Percentiles rank a stretch among this genome's conserved stretches.
Conservation (phyloP, 2,797 vertebrate species). For the Macropus fuliginosus region DNA sequence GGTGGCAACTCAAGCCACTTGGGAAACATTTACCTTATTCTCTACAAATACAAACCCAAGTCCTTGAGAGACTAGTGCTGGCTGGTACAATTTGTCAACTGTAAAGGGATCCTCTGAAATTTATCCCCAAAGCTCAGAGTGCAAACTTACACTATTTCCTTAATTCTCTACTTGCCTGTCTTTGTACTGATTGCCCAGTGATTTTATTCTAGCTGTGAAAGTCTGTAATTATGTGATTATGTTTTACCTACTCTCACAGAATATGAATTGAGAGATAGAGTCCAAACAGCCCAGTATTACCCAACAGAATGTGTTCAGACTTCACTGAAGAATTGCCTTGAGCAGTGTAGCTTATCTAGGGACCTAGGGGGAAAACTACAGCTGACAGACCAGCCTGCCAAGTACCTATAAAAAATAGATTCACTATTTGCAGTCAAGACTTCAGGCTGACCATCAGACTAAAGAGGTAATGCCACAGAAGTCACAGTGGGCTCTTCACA, state of each 20-base stretch:
- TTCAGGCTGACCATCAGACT: background rate
- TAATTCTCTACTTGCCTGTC: background rate
- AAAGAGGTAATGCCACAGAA: background rate
- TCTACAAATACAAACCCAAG: background rate
- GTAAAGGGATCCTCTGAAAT: background rate
- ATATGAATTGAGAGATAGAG: conserved; percentile 7
- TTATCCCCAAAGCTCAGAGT: background rate
- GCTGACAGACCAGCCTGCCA: background rate
- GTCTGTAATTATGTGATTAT: background rate
- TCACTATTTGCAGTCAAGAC: conserved; percentile 13
- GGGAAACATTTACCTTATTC: background rate
- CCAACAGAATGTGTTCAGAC: background rate
- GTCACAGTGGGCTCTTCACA: background rate
- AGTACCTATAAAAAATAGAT: background rate
- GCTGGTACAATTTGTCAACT: background rate
- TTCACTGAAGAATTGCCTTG: background rate
- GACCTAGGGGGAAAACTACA: background rate
- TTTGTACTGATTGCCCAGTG: background rate
- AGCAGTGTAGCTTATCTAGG: background rate
- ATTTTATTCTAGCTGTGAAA: conserved; percentile 9
- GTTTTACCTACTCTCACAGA: background rate
- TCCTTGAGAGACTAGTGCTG: background rate
- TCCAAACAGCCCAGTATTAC: background rate
- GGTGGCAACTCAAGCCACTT: background rate
- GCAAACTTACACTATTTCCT: background rate